Percentiles rank a stretch among this genome's conserved stretches.
Evolutionary conservation across 2,113 vertebrate genomes (phyloP).

Genomic region (Suricata suricatta): DNA sequence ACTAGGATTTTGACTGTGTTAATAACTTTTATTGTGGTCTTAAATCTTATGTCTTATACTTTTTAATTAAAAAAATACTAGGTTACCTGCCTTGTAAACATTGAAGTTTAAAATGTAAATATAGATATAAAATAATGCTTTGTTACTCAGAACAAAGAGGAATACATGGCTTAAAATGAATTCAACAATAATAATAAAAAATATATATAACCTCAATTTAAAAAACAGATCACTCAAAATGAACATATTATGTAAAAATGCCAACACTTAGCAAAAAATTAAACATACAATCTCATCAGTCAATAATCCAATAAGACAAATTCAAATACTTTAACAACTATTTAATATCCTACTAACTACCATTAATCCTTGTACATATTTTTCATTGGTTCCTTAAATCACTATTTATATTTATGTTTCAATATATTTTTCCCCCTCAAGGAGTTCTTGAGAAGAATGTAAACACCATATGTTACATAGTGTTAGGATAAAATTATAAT

Average conservation of each 20-base stretch:
- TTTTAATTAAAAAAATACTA: background rate
- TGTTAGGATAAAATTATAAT: slow-evolving; percentile 65
- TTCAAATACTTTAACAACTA: slow-evolving; percentile 26
- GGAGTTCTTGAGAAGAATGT: slow-evolving; percentile 64
- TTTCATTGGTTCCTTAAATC: slow-evolving; percentile 20
- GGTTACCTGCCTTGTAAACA: background rate
- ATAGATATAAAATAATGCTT: background rate
- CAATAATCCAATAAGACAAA: slow-evolving; percentile 40
- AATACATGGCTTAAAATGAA: background rate
- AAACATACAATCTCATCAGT: slow-evolving; percentile 17
- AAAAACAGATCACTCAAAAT: background rate
- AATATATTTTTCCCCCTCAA: background rate
- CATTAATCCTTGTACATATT: slow-evolving; percentile 31
- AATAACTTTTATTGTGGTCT: background rate
- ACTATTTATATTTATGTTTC: slow-evolving; percentile 43
- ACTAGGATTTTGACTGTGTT: background rate
- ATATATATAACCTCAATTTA: background rate
- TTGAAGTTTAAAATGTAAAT: background rate
- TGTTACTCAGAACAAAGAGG: background rate
- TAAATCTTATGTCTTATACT: background rate
- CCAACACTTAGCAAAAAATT: background rate
- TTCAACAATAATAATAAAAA: background rate
- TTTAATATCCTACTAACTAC: slow-evolving; percentile 17
- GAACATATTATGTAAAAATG: background rate
- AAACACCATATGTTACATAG: slow-evolving; percentile 72